Percentiles rank a stretch among this genome's conserved stretches.
These are phyloP conservation scores for Tachysurus vachellii DNA, from an alignment of 2,113 vertebrate species.

Conservation along the genomic window DNA sequence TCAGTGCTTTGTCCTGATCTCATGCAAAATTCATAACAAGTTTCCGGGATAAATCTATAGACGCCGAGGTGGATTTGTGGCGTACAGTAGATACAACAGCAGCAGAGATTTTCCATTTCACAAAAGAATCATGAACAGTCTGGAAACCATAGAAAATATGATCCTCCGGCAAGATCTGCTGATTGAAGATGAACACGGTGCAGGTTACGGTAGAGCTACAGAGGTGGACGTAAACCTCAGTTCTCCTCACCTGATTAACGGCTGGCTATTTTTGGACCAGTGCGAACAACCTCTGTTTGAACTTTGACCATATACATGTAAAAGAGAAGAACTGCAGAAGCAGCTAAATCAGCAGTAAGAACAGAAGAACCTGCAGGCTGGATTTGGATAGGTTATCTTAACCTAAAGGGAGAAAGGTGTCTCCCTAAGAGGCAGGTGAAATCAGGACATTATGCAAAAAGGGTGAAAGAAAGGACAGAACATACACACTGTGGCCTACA, in stretches of 20 bases:
- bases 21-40: slow-evolving; percentile 22
- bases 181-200: neutral
- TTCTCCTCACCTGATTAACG: slow-evolving; percentile 22
- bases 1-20: slow-evolving; percentile 1
- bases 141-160: neutral
- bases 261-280: slow-evolving; percentile 30
- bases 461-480: slow-evolving; percentile 43
- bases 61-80: neutral
- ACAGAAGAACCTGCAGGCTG: slow-evolving; percentile 9
- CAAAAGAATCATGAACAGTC: neutral
- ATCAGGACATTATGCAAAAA: slow-evolving; percentile 46
- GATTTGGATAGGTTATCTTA: slow-evolving; percentile 14
- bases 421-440: slow-evolving; percentile 31
- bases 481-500: neutral
- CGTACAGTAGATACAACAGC: neutral
- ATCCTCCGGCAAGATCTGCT: neutral
- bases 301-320: slow-evolving; percentile 17
- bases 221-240: neutral
- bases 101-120: neutral
- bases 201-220: neutral
- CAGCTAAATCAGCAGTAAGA: slow-evolving; percentile 16
- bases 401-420: slow-evolving; percentile 26
- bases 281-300: slow-evolving; percentile 12
- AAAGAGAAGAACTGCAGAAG: slow-evolving; percentile 5
- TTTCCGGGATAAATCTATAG: slow-evolving; percentile 6